Evolutionary conservation across 2,888 invertebrate genomes (phyloP), one percentile per base, ranked within the genome.

Genomic region (Abrostola triplasia): DNA sequence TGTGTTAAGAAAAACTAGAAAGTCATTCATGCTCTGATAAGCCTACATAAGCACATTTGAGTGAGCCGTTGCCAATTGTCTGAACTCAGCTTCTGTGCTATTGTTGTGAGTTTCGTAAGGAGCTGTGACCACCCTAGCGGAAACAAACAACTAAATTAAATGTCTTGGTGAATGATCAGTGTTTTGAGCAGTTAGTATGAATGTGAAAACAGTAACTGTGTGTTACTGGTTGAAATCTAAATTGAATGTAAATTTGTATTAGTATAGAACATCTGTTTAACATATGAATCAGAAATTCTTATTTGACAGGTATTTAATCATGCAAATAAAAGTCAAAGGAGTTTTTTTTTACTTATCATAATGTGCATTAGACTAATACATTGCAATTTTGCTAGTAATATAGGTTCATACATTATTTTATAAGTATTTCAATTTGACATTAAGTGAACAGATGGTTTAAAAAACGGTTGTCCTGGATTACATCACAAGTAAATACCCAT

Each of bases 11-110:
- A 90, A 88, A 88, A 90, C 89, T 92, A 94, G 94, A 94, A 94
- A 94, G 94, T 94, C 84, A 86, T 94, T 94, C 92, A 94, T 94
- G 94, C 94, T 94, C 94, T 94, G 91, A 92, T 94, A 91, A 93
- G 68, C 92, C 85, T 88, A 85, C 81, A 84, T 86, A 89, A 88
- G 84, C 86, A 90, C 88, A 88, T 90, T 91, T 90, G 88, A 87
- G 81, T 75, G 84, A 88, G 85, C 82, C 71, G 67, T 90, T 88
- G 87, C 87, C 88, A 91, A 92, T 93, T 92, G 90, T 92, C 84
- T 90, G 85, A 84, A 79, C 82, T 84, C 88, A 88, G 90, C 88
- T 86, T 90, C 90, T 90, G 82, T 84, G 81, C 90, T 86, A 92
- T 93, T 93, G 92, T 93, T 92, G 75, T 88, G 68, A 62, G 84